Evolutionary conservation across 2,797 vertebrate genomes (phyloP).

Genomic region (Mustela erminea): DNA sequence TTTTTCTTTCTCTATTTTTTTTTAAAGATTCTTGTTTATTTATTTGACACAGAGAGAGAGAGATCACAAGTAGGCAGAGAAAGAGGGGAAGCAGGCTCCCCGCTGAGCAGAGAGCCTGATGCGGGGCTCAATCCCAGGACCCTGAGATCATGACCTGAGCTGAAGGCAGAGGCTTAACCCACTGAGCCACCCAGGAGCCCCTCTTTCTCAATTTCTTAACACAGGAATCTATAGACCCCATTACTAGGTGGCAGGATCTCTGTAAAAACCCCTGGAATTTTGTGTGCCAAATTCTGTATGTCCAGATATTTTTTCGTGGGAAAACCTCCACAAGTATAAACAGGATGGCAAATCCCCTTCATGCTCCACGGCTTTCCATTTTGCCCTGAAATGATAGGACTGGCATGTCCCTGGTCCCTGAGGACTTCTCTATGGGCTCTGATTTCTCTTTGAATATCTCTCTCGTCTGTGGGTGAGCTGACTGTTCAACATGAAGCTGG

Average conservation of each 20-base stretch:
- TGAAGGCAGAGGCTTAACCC: too few species aligned
- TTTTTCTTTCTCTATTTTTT: background rate
- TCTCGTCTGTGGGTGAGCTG: background rate
- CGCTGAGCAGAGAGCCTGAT: too few species aligned
- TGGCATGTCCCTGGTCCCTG: background rate
- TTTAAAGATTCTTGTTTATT: too few species aligned
- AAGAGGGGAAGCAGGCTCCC: too few species aligned
- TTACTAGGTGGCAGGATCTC: background rate
- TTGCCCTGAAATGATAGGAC: background rate
- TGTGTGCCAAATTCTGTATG: background rate
- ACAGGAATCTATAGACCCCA: background rate
- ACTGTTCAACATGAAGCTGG: background rate
- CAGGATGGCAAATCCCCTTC: background rate
- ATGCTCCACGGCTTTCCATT: background rate
- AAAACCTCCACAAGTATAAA: background rate
- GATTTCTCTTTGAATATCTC: background rate
- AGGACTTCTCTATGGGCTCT: background rate
- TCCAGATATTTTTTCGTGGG: background rate
- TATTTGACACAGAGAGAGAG: too few species aligned
- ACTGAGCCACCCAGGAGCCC: too few species aligned
- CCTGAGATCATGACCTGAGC: too few species aligned
- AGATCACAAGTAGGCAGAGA: too few species aligned
- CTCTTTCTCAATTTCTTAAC: background rate
- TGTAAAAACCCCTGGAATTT: background rate
- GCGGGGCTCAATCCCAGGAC: too few species aligned